Percentiles rank a stretch among this genome's conserved stretches.
These are phyloP conservation scores for Valencia hispanica DNA, from an alignment of 2,797 vertebrate genomes.

Conservation along the genomic window DNA sequence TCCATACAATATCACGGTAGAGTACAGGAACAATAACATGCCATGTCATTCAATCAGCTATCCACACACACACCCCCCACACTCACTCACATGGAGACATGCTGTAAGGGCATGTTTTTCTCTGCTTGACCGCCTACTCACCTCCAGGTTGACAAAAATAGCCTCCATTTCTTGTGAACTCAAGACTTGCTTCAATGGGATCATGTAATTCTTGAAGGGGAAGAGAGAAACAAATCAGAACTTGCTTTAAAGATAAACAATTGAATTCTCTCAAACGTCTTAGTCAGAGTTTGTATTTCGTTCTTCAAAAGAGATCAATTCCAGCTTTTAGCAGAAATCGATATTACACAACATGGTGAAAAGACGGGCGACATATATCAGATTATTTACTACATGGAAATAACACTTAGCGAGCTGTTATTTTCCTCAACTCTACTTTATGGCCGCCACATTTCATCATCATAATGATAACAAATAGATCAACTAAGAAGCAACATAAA, in stretches of 20 bases:
- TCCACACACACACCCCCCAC: slow-evolving; percentile 30
- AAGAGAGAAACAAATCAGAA: neutral
- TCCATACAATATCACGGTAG: neutral
- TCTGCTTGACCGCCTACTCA: slow-evolving; percentile 57
- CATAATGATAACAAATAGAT: slow-evolving; percentile 72
- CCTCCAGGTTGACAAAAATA: slow-evolving; percentile 98
- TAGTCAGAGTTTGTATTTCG: neutral
- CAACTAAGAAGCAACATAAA: slow-evolving; percentile 64
- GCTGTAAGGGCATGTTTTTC: slow-evolving; percentile 7
- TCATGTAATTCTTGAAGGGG: slow-evolving; percentile 91
- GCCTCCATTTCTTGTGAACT: slow-evolving; percentile 90
- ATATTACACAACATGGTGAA: slow-evolving; percentile 17
- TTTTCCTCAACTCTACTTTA: slow-evolving; percentile 41
- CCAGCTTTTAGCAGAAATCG: slow-evolving; percentile 37
- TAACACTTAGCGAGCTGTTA: slow-evolving; percentile 11
- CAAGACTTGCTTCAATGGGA: slow-evolving; percentile 90
- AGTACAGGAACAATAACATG: slow-evolving; percentile 1
- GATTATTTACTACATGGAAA: slow-evolving; percentile 11
- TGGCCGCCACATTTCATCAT: slow-evolving; percentile 71
- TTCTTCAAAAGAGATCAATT: neutral
- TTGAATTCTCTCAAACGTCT: neutral
- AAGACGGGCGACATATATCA: neutral
- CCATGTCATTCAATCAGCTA: slow-evolving; percentile 31
- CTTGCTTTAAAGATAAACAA: neutral
- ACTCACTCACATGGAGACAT: slow-evolving; percentile 20